Conservation (phyloP, 2,888 invertebrate genomes). For the Tromatobia lineatoria region DNA sequence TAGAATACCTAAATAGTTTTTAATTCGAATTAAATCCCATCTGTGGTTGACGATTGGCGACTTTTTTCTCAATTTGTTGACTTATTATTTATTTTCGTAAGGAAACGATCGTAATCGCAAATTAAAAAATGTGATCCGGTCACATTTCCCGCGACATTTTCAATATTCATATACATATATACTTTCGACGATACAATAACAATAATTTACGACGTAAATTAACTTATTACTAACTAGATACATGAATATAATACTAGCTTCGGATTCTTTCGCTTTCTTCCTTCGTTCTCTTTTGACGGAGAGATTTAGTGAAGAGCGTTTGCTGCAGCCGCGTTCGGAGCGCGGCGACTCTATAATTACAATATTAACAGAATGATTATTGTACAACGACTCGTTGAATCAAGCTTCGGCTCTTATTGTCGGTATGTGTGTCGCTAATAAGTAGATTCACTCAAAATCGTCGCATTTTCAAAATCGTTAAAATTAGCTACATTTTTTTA, state of each 20-base stretch:
- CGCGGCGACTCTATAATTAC: constrained; percentile 51
- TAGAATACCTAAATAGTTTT: not conserved
- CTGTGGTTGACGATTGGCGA: not conserved
- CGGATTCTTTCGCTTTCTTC: constrained; percentile 18
- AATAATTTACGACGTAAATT: constrained; percentile 55
- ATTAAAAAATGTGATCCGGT: constrained; percentile 48
- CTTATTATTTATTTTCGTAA: constrained; percentile 12
- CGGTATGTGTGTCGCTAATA: constrained; percentile 59
- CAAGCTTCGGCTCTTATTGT: constrained; percentile 68
- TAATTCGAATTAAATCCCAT: not conserved
- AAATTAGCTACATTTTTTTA: not conserved
- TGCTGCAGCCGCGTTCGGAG: constrained; percentile 12
- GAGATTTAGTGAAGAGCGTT: constrained; percentile 9
- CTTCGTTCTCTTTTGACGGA: constrained; percentile 14
- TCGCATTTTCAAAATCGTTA: not conserved
- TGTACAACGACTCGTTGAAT: constrained; percentile 64
- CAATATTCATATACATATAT: constrained; percentile 45
- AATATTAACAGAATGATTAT: constrained; percentile 68
- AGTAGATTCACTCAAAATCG: constrained; percentile 26
- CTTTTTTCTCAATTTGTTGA: not conserved
- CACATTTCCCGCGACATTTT: constrained; percentile 45
- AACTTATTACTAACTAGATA: constrained; percentile 54
- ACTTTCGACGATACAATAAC: constrained; percentile 62
- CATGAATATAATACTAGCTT: constrained; percentile 62
- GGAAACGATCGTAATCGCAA: constrained; percentile 34